phyloP scores from a whole-genome alignment of 2,888 invertebrate genomes.

The Lasioglossum marginatum region DNA sequence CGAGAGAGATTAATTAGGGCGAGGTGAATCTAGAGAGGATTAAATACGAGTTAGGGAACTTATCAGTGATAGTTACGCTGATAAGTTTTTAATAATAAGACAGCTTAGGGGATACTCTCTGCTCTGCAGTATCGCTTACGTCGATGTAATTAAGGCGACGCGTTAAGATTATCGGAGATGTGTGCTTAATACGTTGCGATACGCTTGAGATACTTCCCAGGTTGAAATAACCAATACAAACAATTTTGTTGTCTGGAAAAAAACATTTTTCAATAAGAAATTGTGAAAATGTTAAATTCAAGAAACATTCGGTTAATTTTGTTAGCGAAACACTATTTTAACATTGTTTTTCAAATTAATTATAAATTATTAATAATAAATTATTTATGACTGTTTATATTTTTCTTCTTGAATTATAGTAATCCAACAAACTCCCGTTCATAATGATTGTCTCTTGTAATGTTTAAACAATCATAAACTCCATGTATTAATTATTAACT shows the following conservation, averaged over 20 bases:
- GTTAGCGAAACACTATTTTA: too few relatives aligned
- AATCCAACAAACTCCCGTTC: background rate
- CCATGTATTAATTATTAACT: background rate
- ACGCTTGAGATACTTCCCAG: background rate
- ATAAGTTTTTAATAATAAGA: slow-evolving; percentile 43
- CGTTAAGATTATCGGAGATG: slow-evolving; percentile 13
- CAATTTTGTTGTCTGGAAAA: background rate
- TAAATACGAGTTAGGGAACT: slow-evolving; percentile 26
- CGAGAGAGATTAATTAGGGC: background rate
- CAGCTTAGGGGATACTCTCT: slow-evolving; percentile 27
- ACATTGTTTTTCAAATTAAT: too few relatives aligned
- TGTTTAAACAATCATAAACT: background rate
- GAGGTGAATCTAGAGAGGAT: slow-evolving; percentile 24
- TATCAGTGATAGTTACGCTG: background rate
- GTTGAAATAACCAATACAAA: background rate
- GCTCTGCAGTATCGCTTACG: slow-evolving; percentile 3
- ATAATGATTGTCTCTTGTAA: background rate
- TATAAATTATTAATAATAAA: too few relatives aligned
- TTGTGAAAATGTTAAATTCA: background rate
- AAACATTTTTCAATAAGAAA: background rate
- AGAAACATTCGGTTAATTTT: background rate
- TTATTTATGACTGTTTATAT: too few relatives aligned
- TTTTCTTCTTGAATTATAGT: background rate
- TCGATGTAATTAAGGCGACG: slow-evolving; percentile 19
- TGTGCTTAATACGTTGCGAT: background rate